Percentiles rank a stretch among this genome's conserved stretches.
These are phyloP conservation scores for Menidia menidia DNA, from an alignment of 2,797 vertebrate species.

Conservation along the genomic window DNA sequence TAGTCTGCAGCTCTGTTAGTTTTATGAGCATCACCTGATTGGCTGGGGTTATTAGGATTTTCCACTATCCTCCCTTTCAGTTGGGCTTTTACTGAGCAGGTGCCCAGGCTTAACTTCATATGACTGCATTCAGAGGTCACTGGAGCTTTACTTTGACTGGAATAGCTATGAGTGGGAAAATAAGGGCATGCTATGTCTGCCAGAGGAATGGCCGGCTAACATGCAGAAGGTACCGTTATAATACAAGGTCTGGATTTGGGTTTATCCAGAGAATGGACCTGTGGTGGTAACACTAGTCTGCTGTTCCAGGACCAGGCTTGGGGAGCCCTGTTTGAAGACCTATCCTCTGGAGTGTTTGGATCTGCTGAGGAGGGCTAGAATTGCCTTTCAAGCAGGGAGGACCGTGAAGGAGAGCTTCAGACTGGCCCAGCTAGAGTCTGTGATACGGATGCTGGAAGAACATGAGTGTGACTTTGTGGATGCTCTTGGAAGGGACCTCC, in stretches of 20 bases:
- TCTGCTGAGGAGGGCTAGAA: conserved; percentile 73
- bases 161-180: conserved; percentile 64
- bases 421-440: conserved; percentile 76
- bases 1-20: conserved; percentile 21
- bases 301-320: conserved; percentile 73
- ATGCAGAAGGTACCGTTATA: conserved; percentile 62
- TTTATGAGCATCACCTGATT: conserved; percentile 57
- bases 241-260: background rate
- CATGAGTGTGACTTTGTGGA: conserved; percentile 84
- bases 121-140: conserved; percentile 36
- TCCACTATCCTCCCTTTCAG: conserved; percentile 20
- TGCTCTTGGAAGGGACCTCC: conserved; percentile 79
- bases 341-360: conserved; percentile 66
- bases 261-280: background rate
- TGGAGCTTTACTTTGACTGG: conserved; percentile 17
- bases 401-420: conserved; percentile 74
- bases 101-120: conserved; percentile 46
- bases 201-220: conserved; percentile 71
- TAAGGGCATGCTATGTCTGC: conserved; percentile 55
- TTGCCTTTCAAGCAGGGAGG: conserved; percentile 74
- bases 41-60: conserved; percentile 49
- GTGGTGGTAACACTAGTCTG: conserved; percentile 2
- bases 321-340: conserved; percentile 69
- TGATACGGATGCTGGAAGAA: conserved; percentile 78
- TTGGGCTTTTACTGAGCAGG: conserved; percentile 33